Evolutionary conservation across 2,888 invertebrate species (phyloP).

Genomic region (Fragum fragum): DNA sequence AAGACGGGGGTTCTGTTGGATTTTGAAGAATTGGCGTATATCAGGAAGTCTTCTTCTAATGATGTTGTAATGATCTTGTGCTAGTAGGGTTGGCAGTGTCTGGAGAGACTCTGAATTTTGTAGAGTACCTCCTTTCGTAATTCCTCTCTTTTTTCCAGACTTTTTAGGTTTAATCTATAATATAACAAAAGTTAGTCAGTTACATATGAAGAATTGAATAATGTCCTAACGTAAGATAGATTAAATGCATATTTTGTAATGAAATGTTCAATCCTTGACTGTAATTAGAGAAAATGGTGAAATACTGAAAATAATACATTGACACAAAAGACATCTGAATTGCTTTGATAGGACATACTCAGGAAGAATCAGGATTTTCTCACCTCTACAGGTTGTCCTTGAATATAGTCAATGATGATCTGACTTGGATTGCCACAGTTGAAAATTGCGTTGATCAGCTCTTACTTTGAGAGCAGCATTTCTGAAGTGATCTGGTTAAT

Average conservation of each 20-base stretch:
- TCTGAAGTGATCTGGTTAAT: slow-evolving; percentile 15
- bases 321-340: too few relatives aligned
- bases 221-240: too few relatives aligned
- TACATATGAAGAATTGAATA: too few relatives aligned
- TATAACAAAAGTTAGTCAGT: not conserved
- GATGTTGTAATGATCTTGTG: slow-evolving; percentile 16
- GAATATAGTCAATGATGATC: not conserved
- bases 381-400: not conserved
- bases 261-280: too few relatives aligned
- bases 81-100: slow-evolving; percentile 28
- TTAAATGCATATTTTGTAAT: too few relatives aligned
- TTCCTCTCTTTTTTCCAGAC: slow-evolving; percentile 22
- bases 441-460: not conserved
- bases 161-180: slow-evolving; percentile 10
- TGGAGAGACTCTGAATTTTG: not conserved
- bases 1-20: slow-evolving; percentile 28
- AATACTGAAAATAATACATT: too few relatives aligned
- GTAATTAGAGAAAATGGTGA: too few relatives aligned
- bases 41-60: not conserved
- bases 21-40: slow-evolving; percentile 33
- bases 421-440: slow-evolving; percentile 27
- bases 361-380: not conserved
- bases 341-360: too few relatives aligned
- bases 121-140: slow-evolving; percentile 14
- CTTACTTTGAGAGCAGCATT: slow-evolving; percentile 17